These are phyloP conservation scores for Chaetodon trifascialis DNA, from an alignment of 2,113 vertebrate species.

Conservation along the genomic window DNA sequence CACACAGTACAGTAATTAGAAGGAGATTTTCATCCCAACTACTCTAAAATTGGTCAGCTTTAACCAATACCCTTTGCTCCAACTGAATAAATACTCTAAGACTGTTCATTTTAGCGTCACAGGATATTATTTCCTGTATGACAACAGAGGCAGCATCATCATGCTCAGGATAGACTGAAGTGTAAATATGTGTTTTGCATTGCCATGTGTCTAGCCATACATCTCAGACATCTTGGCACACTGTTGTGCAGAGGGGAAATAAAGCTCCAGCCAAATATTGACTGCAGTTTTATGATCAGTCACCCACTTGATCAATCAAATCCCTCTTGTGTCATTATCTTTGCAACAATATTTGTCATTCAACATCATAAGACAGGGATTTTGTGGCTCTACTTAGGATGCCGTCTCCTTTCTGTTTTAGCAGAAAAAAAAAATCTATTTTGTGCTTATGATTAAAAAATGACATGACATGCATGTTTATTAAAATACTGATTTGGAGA, in stretches of 20 bases:
- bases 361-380: constrained; percentile 55
- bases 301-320: constrained; percentile 83
- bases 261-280: constrained; percentile 77
- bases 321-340: constrained; percentile 80
- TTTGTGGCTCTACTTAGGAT: constrained; percentile 19
- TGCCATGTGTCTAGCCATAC: constrained; percentile 54
- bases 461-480: neutral
- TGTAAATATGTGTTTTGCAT: constrained; percentile 76
- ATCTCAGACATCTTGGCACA: constrained; percentile 59
- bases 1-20: constrained; percentile 77
- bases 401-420: neutral
- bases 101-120: constrained; percentile 62
- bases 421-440: neutral
- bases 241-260: constrained; percentile 62
- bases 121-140: constrained; percentile 62
- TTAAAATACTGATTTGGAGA: constrained; percentile 8
- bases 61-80: constrained; percentile 70
- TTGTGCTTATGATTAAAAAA: constrained; percentile 1
- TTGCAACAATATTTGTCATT: constrained; percentile 83
- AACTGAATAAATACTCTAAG: constrained; percentile 67
- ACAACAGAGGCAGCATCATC: constrained; percentile 63
- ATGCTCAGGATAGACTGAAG: constrained; percentile 44
- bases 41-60: constrained; percentile 77
- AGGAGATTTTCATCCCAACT: constrained; percentile 68
- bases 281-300: constrained; percentile 79